A percentile compares a stretch with the other conserved stretches of the same genome.
phyloP scores from a whole-genome alignment of 2,113 vertebrate genomes.

The Chamaetylas fuelleborni region DNA sequence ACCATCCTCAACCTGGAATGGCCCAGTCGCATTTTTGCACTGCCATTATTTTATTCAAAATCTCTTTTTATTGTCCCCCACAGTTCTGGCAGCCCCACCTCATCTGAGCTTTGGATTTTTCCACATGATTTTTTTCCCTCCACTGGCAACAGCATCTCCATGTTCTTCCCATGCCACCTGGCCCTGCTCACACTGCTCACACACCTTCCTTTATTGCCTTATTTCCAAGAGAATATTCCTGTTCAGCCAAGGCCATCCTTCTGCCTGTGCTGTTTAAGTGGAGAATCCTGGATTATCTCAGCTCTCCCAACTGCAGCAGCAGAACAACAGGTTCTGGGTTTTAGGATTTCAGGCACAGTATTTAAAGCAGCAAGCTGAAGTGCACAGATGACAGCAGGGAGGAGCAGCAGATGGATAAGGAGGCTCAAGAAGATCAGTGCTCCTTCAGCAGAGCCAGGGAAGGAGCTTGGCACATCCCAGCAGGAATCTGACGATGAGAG shows the following conservation, averaged over 20 bases:
- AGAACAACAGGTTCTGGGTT: background rate
- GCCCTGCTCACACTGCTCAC: background rate
- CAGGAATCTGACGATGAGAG: fast-evolving
- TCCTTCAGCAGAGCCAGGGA: background rate
- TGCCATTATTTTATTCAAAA: background rate
- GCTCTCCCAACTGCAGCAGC: background rate
- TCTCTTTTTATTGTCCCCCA: background rate
- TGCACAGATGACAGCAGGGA: background rate
- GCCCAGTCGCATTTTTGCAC: background rate
- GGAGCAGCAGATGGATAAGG: background rate
- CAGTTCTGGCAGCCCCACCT: background rate
- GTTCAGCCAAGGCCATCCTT: background rate
- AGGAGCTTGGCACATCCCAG: background rate
- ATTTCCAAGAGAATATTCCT: background rate
- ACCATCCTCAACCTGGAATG: no score
- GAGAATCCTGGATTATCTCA: background rate
- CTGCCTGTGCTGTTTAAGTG: background rate
- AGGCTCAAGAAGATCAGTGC: background rate
- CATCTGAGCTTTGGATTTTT: background rate
- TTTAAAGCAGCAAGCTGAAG: background rate
- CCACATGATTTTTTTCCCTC: background rate
- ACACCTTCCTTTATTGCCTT: background rate
- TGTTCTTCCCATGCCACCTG: background rate
- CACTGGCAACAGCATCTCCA: background rate
- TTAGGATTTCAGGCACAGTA: background rate